These are phyloP conservation scores for Drosophila elegans DNA, from an alignment of 1,140 invertebrate species.

Conservation along the genomic window DNA sequence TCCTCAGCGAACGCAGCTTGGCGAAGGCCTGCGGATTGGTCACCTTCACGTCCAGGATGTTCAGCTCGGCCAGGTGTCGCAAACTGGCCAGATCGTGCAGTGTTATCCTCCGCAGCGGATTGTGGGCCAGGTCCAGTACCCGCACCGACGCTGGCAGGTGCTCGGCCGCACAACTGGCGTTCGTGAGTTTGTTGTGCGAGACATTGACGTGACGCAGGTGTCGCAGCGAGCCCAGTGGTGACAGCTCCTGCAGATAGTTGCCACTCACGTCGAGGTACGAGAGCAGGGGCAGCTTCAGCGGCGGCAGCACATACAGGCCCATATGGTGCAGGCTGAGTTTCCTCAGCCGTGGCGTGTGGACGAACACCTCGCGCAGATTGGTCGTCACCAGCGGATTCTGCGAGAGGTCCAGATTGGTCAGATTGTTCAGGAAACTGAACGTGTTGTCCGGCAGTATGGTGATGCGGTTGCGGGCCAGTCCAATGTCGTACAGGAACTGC, in stretches of 20 bases:
- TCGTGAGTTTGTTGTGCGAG: slow-evolving; percentile 87
- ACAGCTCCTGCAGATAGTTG: slow-evolving; percentile 80
- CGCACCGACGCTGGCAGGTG: slow-evolving; percentile 77
- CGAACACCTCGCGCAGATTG: slow-evolving; percentile 95
- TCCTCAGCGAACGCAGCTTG: slow-evolving; percentile 85
- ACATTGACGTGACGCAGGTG: slow-evolving; percentile 88
- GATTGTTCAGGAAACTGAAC: slow-evolving; percentile 91
- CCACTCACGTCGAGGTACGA: slow-evolving; percentile 84
- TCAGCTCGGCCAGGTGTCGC: slow-evolving; percentile 75
- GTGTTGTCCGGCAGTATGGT: slow-evolving; percentile 95
- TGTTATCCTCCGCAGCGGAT: slow-evolving; percentile 76
- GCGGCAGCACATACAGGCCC: slow-evolving; percentile 90
- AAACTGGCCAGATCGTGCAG: slow-evolving; percentile 73
- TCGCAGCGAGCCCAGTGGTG: slow-evolving; percentile 86
- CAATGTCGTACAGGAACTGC: slow-evolving; percentile 91
- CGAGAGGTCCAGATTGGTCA: slow-evolving; percentile 92
- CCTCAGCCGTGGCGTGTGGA: slow-evolving; percentile 92
- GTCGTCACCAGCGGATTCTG: slow-evolving; percentile 91
- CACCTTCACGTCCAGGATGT: slow-evolving; percentile 80
- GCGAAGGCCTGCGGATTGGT: slow-evolving; percentile 74
- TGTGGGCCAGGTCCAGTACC: slow-evolving; percentile 78
- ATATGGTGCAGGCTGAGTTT: slow-evolving; percentile 90
- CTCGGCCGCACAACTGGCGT: slow-evolving; percentile 78
- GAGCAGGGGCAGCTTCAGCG: slow-evolving; percentile 90
- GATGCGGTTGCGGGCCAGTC: slow-evolving; percentile 92